Evolutionary conservation across 2,888 invertebrate genomes (phyloP).

Genomic region (Eurois occulta): DNA sequence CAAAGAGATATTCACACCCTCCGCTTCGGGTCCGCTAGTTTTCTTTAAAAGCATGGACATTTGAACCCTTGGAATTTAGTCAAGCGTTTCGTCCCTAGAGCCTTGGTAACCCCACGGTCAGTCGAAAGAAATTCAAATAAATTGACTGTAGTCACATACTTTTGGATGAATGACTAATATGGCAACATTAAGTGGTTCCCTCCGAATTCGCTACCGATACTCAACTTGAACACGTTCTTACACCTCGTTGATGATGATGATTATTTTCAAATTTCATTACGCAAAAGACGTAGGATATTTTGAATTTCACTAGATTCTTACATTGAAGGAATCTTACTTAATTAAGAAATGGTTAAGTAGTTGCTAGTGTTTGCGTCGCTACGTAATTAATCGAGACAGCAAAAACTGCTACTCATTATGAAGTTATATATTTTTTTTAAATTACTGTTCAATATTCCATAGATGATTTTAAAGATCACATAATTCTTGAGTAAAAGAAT

Average conservation of each 20-base stretch:
- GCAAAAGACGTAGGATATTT: neutral
- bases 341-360: neutral
- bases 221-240: too few relatives aligned
- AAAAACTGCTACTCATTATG: neutral
- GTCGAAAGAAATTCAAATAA: constrained; percentile 82
- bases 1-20: constrained; percentile 87
- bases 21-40: constrained; percentile 81
- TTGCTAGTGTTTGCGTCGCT: neutral
- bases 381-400: neutral
- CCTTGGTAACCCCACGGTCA: constrained; percentile 81
- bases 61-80: constrained; percentile 87
- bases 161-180: constrained; percentile 54
- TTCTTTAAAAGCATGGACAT: constrained; percentile 87
- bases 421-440: neutral
- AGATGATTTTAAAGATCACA: neutral
- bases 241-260: too few relatives aligned
- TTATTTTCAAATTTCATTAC: neutral
- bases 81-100: constrained; percentile 86
- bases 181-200: constrained; percentile 1
- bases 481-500: neutral
- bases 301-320: neutral
- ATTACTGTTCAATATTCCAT: neutral
- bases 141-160: constrained; percentile 73
- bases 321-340: neutral
- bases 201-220: neutral